Conservation (phyloP, 2,113 vertebrate species). For the Ifrita kowaldi region DNA sequence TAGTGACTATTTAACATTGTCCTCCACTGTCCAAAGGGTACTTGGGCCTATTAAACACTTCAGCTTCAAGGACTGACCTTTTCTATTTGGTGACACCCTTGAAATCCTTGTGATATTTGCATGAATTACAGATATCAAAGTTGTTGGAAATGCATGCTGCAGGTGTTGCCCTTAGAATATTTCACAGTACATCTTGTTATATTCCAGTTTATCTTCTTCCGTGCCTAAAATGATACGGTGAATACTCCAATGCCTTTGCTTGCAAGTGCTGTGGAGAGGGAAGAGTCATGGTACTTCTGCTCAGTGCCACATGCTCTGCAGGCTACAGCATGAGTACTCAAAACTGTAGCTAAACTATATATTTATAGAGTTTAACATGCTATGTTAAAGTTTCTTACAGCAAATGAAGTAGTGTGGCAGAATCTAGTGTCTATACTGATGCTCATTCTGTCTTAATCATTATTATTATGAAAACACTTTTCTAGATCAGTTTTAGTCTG, state of each 20-base stretch:
- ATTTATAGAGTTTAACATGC: neutral
- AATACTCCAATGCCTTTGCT: neutral
- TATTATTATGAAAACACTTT: neutral
- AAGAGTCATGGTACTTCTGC: neutral
- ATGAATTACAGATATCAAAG: neutral
- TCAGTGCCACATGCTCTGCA: neutral
- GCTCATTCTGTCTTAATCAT: neutral
- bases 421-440: neutral
- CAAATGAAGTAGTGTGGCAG: neutral
- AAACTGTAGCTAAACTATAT: neutral
- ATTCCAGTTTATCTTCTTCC: neutral
- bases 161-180: neutral
- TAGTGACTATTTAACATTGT: neutral
- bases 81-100: neutral
- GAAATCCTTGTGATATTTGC: neutral
- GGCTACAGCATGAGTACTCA: neutral
- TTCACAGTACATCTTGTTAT: neutral
- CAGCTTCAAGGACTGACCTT: neutral
- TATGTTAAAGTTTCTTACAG: neutral
- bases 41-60: fast-evolving
- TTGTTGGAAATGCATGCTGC: neutral
- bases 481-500: neutral
- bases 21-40: neutral
- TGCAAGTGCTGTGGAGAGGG: neutral
- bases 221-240: fast-evolving